phyloP scores from a whole-genome alignment of 2,888 invertebrate genomes.

The Meta bourneti region DNA sequence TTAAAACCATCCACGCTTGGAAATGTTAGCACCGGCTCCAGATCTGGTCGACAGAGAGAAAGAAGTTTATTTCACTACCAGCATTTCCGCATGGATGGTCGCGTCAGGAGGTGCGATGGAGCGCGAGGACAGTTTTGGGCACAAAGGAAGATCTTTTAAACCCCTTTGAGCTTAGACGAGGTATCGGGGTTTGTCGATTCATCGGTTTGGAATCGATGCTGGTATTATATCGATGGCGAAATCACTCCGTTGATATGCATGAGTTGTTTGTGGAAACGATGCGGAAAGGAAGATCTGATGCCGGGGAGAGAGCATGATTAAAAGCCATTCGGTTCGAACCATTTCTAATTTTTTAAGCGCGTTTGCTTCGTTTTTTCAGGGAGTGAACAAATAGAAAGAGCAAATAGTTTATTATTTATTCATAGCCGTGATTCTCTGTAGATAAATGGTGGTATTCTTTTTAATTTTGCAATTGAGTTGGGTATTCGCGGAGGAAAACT shows the following conservation, averaged over 20 bases:
- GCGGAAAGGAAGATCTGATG: background rate
- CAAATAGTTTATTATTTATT: too few relatives aligned
- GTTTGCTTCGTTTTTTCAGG: background rate
- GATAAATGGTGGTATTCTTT: too few relatives aligned
- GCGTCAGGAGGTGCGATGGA: constrained; percentile 35
- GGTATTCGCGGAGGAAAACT: too few relatives aligned
- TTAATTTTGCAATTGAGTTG: too few relatives aligned
- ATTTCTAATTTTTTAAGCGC: background rate
- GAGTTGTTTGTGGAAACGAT: background rate
- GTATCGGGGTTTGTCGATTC: constrained; percentile 29
- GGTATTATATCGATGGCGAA: constrained; percentile 8
- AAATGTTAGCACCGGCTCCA: constrained; percentile 10
- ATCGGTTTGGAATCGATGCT: constrained; percentile 47
- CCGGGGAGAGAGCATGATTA: background rate
- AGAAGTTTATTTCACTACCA: constrained; percentile 47
- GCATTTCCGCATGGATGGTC: constrained; percentile 30
- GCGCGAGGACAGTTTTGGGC: constrained; percentile 5
- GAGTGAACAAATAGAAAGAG: background rate
- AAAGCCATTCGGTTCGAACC: background rate
- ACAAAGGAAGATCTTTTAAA: constrained; percentile 11
- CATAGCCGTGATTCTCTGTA: too few relatives aligned
- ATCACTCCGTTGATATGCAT: background rate
- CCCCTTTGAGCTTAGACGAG: constrained; percentile 36
- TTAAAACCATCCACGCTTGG: constrained; percentile 48
- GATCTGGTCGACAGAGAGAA: constrained; percentile 22